Percentiles rank a stretch among this genome's conserved stretches.
Conservation (phyloP, 2,113 vertebrate species). For the Vulpes lagopus region DNA sequence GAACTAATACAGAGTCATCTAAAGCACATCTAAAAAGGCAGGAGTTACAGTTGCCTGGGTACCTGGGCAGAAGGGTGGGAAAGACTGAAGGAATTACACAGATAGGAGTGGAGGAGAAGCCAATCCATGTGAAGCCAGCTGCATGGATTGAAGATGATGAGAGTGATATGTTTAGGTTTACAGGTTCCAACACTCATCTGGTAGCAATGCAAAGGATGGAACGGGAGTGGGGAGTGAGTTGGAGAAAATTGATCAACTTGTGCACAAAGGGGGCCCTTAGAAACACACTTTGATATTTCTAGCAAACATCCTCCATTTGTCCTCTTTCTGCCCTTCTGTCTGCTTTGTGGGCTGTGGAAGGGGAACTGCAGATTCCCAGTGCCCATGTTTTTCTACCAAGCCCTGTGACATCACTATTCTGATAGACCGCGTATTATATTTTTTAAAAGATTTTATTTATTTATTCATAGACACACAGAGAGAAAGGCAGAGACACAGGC, state of each 20-base stretch:
- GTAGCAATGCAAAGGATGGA: neutral
- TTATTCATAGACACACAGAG: no score
- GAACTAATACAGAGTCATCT: neutral
- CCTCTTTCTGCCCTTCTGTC: neutral
- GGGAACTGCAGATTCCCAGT: neutral
- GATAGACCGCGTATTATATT: neutral
- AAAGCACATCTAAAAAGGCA: neutral
- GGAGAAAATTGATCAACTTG: neutral
- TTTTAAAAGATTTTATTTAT: no score
- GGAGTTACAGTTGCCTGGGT: neutral
- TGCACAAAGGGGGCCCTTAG: neutral
- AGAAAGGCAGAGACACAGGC: no score
- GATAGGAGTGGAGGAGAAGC: neutral
- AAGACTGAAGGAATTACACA: neutral
- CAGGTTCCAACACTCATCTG: neutral
- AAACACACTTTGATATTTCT: neutral
- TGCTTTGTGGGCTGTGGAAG: neutral
- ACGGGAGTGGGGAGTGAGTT: rapidly evolving
- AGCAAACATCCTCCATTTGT: neutral
- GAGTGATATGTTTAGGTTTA: neutral
- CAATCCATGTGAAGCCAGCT: neutral
- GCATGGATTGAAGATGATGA: neutral
- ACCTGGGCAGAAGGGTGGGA: neutral
- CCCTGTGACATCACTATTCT: neutral
- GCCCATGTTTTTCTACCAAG: neutral